Base-by-base conservation (phyloP, 2,888 invertebrate species). In the Parapristionchus giblindavisi region DNA sequence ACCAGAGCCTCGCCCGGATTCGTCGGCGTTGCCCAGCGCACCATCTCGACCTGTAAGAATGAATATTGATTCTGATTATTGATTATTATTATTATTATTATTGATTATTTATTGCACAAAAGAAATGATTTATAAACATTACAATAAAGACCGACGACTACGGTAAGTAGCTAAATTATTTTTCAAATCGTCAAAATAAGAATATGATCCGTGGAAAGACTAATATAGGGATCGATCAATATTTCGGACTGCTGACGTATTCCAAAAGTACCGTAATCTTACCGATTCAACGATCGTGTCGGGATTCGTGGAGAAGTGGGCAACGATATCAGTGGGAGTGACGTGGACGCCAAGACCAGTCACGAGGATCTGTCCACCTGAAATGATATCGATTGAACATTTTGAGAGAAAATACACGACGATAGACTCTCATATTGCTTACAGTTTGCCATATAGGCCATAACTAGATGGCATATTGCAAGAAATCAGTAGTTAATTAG, bases 1-100 rank as follows among this genome's bases (percentile, higher is more conserved):
- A 82, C 73, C 24, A 83, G 73, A 1, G 81, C 81, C 60, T 83
- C 83, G 29, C 83, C 83, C 0, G 81, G 77, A 43, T 72, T 74
- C 3, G 76, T 29, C 1, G 77, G 76, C 3, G 77, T 74, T 24
- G 81, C 77, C 75, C 78, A 77, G 32, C 82, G 80, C 3, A 81
- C 80, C 77, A 81, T 81, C 11, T 80, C 54, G 1, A 83, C 80
- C 81, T 82, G 76, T 5, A 65, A 11, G 38, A 21, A 72, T 3
- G 21, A 27, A 63, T 60, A 36, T 56, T 34, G 29, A 40, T 43
- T 43, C 43, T 43, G 8, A 43, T 43, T 8, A 8, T 14, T 43
- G 43, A 8, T 43, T 43, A 43, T 43, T 43, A 43, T 17, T 8
- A 43, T 43, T 8, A 17, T 17, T 14, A 43, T 8, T 40, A n/a